These are phyloP conservation scores for Xiphydria camelus DNA, from an alignment of 2,888 invertebrate species.

Conservation along the genomic window DNA sequence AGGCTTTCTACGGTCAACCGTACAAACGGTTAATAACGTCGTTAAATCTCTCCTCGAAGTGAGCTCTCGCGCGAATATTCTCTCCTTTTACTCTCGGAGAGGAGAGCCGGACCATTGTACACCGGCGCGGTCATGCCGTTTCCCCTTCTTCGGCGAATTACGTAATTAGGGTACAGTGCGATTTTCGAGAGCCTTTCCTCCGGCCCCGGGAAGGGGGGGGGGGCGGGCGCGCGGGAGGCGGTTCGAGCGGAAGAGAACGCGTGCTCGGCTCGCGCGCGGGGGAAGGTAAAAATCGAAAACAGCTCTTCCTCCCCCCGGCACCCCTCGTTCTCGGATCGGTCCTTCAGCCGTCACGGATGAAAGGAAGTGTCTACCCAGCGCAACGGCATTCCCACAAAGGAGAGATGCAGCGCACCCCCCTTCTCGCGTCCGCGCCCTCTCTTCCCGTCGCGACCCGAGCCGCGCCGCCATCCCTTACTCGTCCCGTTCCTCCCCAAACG, in stretches of 20 bases:
- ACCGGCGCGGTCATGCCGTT: too few relatives aligned
- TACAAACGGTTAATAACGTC: constrained; percentile 24
- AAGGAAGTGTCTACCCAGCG: constrained; percentile 53
- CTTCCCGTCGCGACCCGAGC: constrained; percentile 22
- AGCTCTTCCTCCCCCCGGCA: constrained; percentile 17
- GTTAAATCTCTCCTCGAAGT: constrained; percentile 16
- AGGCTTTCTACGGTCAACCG: constrained; percentile 14
- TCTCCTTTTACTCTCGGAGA: not conserved
- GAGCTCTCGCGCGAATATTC: not conserved
- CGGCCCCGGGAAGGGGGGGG: too few relatives aligned
- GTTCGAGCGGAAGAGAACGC: constrained; percentile 4
- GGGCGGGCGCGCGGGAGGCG: not conserved
- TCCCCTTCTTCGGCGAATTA: too few relatives aligned
- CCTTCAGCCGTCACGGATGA: constrained; percentile 43
- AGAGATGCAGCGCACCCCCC: constrained; percentile 41
- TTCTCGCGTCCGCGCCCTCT: constrained; percentile 32
- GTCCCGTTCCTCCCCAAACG: constrained; percentile 19
- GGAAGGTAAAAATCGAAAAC: constrained; percentile 26
- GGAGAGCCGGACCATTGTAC: not conserved
- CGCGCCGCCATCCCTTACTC: constrained; percentile 6
- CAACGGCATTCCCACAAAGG: constrained; percentile 49
- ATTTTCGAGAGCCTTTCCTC: too few relatives aligned
- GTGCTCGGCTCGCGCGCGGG: too few relatives aligned
- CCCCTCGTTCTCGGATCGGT: constrained; percentile 25
- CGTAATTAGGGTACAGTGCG: too few relatives aligned